phyloP scores from a whole-genome alignment of 1,140 invertebrate genomes.

The Brachionus plicatilis region DNA sequence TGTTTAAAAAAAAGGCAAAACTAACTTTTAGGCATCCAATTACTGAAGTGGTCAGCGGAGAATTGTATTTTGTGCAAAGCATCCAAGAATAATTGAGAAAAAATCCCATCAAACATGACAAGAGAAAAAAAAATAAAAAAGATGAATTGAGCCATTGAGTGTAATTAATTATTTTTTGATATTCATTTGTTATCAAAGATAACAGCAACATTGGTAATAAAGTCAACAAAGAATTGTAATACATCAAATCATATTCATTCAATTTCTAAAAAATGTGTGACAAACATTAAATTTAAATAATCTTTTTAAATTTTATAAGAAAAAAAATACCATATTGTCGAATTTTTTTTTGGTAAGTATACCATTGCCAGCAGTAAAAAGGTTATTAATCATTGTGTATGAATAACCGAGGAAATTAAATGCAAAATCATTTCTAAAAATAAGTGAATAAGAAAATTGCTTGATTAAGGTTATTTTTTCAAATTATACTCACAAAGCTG shows the following conservation, averaged over 20 bases:
- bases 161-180: neutral
- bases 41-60: conserved; percentile 95
- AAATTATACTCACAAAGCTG: conserved; percentile 52
- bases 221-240: conserved; percentile 60
- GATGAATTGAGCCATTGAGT: neutral
- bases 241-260: neutral
- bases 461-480: conserved; percentile 45
- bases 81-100: conserved; percentile 88
- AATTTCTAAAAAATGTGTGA: neutral
- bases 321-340: conserved; percentile 80
- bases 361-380: conserved; percentile 92
- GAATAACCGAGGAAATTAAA: conserved; percentile 84
- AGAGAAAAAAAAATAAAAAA: conserved; percentile 61
- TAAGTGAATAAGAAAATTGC: neutral
- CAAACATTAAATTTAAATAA: neutral
- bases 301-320: conserved; percentile 76
- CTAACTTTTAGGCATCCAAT: conserved; percentile 66
- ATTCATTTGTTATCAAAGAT: neutral
- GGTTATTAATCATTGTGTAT: conserved; percentile 73
- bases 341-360: conserved; percentile 96
- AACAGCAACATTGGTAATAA: conserved; percentile 64
- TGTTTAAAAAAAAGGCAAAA: no score
- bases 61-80: conserved; percentile 90
- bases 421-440: conserved; percentile 71
- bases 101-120: conserved; percentile 94